Percentiles rank a stretch among this genome's conserved stretches.
phyloP scores from a whole-genome alignment of 2,888 invertebrate species.

The Plagodis dolabraria region DNA sequence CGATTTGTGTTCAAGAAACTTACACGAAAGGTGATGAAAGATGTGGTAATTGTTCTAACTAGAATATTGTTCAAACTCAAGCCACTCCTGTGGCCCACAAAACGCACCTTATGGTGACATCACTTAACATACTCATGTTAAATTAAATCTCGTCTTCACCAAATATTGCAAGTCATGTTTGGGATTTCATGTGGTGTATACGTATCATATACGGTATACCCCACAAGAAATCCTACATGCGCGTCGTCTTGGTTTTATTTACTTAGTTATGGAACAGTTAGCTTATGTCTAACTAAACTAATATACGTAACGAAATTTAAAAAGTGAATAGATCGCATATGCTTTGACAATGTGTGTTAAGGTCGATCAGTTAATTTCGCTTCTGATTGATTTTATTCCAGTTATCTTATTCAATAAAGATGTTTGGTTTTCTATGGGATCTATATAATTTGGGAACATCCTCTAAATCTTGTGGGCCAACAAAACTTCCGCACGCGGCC shows the following conservation, averaged over 20 bases:
- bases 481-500: no score
- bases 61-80: conserved; percentile 17
- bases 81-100: conserved; percentile 36
- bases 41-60: conserved; percentile 20
- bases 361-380: conserved; percentile 4
- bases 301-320: not conserved
- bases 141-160: conserved; percentile 54
- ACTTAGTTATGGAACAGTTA: conserved; percentile 19
- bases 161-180: conserved; percentile 47
- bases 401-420: no score
- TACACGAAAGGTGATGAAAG: conserved; percentile 21
- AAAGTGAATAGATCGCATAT: not conserved
- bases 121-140: conserved; percentile 61
- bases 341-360: not conserved
- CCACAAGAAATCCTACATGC: conserved; percentile 2
- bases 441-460: no score
- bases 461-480: no score
- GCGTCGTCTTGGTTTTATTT: no score
- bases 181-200: conserved; percentile 32
- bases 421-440: no score
- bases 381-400: no score
- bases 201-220: no score
- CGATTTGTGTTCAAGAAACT: not conserved
- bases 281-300: conserved; percentile 10
- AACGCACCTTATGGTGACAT: conserved; percentile 47